Evolutionary conservation across 2,113 vertebrate species (phyloP).

Genomic region (Microcebus murinus): DNA sequence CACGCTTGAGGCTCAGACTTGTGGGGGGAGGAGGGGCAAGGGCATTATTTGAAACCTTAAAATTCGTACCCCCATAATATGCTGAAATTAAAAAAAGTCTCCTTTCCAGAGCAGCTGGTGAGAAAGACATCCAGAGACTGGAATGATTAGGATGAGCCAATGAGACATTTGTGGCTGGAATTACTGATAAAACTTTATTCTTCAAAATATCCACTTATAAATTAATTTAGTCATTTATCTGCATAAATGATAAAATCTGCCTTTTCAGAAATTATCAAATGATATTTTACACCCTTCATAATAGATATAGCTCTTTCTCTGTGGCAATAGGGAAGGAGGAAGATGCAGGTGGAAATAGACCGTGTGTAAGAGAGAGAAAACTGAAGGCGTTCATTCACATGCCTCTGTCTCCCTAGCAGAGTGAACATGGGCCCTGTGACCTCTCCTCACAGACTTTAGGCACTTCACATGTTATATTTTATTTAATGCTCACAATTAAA

Average conservation of each 20-base stretch:
- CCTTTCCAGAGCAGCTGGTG: neutral
- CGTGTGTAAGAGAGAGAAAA: neutral
- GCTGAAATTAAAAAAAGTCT: neutral
- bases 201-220: neutral
- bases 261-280: constrained; percentile 18
- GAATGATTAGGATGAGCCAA: neutral
- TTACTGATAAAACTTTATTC: neutral
- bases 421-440: neutral
- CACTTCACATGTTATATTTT: neutral
- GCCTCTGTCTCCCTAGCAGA: neutral
- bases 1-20: too few species aligned
- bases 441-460: neutral
- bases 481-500: neutral
- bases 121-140: neutral
- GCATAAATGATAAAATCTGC: neutral
- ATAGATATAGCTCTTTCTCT: neutral
- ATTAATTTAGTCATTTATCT: neutral
- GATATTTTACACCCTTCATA: neutral
- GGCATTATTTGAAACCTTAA: too few species aligned
- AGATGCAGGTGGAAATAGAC: neutral
- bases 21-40: too few species aligned
- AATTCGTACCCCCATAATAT: too few species aligned
- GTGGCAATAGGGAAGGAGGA: neutral
- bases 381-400: too few species aligned
- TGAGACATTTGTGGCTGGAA: neutral